Evolutionary conservation across 2,888 invertebrate species (phyloP).

Genomic region (Mythimna loreyi): DNA sequence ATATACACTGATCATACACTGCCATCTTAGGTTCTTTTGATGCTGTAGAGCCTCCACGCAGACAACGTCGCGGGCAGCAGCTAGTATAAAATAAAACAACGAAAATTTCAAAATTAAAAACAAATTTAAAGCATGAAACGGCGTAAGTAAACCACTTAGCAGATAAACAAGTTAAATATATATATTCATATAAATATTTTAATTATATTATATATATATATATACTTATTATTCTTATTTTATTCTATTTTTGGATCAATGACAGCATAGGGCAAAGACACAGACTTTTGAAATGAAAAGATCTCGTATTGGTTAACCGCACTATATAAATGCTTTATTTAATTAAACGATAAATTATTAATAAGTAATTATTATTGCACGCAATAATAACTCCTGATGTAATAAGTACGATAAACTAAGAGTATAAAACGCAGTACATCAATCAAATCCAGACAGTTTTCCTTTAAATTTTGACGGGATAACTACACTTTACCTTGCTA

Average conservation of each 20-base stretch:
- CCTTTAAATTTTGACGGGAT: background rate
- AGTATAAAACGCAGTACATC: constrained; percentile 17
- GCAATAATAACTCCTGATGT: constrained; percentile 7
- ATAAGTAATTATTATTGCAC: constrained; percentile 1
- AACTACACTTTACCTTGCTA: background rate
- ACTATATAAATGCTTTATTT: background rate
- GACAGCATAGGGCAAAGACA: background rate
- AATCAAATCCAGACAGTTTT: constrained; percentile 17
- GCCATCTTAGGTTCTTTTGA: no score
- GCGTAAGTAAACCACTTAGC: no score
- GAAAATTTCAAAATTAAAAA: no score
- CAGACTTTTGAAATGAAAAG: background rate
- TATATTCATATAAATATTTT: no score
- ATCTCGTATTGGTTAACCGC: constrained; percentile 34
- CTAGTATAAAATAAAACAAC: no score
- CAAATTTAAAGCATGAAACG: no score
- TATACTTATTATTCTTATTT: no score
- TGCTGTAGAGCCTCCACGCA: no score
- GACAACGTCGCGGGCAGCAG: no score
- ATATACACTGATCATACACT: no score
- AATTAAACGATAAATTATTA: constrained; percentile 6
- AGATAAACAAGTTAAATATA: no score
- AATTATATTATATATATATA: no score
- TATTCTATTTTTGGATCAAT: background rate
- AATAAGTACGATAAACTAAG: background rate